Percentiles rank a stretch among this genome's conserved stretches.
Evolutionary conservation across 92 coral and sea anemone genomes (phyloP).

Genomic region (Ricordea florida): DNA sequence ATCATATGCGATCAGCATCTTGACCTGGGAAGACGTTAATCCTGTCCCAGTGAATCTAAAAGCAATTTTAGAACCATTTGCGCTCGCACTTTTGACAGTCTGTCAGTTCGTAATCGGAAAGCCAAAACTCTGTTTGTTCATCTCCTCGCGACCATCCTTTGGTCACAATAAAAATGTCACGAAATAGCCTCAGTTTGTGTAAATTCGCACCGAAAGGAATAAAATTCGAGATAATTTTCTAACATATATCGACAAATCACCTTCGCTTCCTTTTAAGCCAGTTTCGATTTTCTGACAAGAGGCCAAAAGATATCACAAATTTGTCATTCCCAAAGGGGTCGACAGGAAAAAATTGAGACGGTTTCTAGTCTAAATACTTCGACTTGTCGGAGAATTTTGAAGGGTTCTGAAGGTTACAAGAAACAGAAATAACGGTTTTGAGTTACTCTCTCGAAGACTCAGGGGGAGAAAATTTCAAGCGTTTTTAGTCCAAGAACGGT

Average conservation of each 20-base stretch:
- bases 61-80: constrained; percentile 37
- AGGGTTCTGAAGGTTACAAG: constrained; percentile 2
- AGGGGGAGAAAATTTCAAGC: background rate
- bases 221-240: background rate
- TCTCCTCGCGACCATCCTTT: constrained; percentile 3
- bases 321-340: background rate
- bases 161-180: constrained; percentile 8
- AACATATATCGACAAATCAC: background rate
- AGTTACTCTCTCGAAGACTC: background rate
- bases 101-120: constrained; percentile 15
- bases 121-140: background rate
- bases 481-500: no score
- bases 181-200: background rate
- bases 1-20: constrained; percentile 27
- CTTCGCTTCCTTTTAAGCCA: background rate
- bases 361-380: background rate
- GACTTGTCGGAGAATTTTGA: constrained; percentile 13
- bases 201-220: background rate
- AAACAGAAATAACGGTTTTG: background rate
- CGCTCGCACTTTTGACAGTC: constrained; percentile 19
- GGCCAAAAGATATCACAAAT: constrained; percentile 6
- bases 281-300: constrained; percentile 8
- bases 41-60: constrained; percentile 31
- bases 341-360: constrained; percentile 18
- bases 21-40: constrained; percentile 22